Conservation (phyloP, 2,797 vertebrate species). For the Serranus cabrilla region DNA sequence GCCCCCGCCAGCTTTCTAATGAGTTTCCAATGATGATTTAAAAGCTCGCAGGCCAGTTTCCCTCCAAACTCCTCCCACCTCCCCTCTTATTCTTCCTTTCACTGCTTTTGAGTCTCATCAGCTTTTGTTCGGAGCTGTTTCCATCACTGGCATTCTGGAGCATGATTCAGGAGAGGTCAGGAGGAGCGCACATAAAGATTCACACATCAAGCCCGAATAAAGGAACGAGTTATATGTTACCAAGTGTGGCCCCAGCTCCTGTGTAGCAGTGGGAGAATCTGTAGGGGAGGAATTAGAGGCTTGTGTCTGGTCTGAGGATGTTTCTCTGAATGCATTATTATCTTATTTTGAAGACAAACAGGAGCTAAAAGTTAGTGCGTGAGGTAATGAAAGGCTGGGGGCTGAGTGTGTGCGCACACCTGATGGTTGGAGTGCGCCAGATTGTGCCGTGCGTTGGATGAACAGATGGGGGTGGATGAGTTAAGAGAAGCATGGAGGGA, state of each 20-base stretch:
- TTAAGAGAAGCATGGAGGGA: conserved; percentile 74
- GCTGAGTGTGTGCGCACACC: conserved; percentile 54
- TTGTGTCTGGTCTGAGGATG: conserved; percentile 27
- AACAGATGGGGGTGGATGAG: conserved; percentile 81
- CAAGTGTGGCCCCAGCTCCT: conserved; percentile 28
- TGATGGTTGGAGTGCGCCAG: conserved; percentile 75
- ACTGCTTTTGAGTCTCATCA: conserved; percentile 72
- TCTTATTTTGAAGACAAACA: conserved; percentile 28
- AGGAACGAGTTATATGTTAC: conserved; percentile 35
- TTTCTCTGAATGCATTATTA: conserved; percentile 9
- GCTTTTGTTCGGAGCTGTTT: conserved; percentile 81
- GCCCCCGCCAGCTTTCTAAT: conserved; percentile 89
- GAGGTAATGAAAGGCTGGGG: conserved; percentile 40
- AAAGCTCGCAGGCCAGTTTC: conserved; percentile 63
- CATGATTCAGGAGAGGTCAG: conserved; percentile 67
- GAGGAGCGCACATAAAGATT: conserved; percentile 69
- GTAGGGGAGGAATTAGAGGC: conserved; percentile 7
- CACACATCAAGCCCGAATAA: conserved; percentile 71
- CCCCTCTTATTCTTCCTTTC: conserved; percentile 74
- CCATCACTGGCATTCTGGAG: conserved; percentile 70
- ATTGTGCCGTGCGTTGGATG: conserved; percentile 66
- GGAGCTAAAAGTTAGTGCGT: conserved; percentile 27
- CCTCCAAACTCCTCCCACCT: conserved; percentile 46
- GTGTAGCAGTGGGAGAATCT: conserved; percentile 19
- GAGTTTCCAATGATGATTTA: conserved; percentile 90